Base-by-base conservation (phyloP, 2,888 invertebrate species). In the Cheilosia vulpina region DNA sequence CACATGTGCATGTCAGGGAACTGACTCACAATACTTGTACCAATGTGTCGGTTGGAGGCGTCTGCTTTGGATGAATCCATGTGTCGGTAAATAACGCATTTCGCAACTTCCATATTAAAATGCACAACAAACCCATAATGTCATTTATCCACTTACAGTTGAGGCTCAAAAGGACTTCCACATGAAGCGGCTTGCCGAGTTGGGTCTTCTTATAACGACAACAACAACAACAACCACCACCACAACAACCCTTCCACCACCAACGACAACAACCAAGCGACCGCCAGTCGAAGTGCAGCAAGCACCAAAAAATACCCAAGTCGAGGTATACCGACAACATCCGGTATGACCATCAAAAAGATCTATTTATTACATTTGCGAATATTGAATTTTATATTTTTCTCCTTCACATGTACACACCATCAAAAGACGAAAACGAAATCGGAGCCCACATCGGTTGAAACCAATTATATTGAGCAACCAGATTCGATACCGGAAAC, bases 11-110 rank as follows among this genome's bases (percentile, higher is more conserved):
- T 98, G 98, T 91, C 95, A 97, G 87, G 97, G 97, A 43, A 96
- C 96, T 2, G 97, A 97, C 93, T 95, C 96, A 90, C 95, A 96
- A 47, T 96, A 97, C 91, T 93, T 97, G 43, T 97, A 97, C 91
- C 96, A 97, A 90, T 98, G 98, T 89, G 94, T 97, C 0, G 97
- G 97, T 68, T 98, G 98, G 97, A 97, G 97, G 90, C 92, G 97
- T 79, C 94, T 97, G 50, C 94, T 98, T 47, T 98, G 98, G 97
- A 95, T 97, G 81, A 98, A 98, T 92, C 97, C 97, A 68, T 98
- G 98, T 92, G 97, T 98, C 89, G 97, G 98, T 98, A 92, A 95
- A 96, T 93, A 83, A 34, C 50, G n/a, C 7, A 19, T 24, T 21
- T n/a, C 9, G 0, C 24, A 73, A n/a, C 45, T 38, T 31, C 19